phyloP scores from a whole-genome alignment of 37 sponge, comb jelly and placozoan species.

The Haliclona indistincta region DNA sequence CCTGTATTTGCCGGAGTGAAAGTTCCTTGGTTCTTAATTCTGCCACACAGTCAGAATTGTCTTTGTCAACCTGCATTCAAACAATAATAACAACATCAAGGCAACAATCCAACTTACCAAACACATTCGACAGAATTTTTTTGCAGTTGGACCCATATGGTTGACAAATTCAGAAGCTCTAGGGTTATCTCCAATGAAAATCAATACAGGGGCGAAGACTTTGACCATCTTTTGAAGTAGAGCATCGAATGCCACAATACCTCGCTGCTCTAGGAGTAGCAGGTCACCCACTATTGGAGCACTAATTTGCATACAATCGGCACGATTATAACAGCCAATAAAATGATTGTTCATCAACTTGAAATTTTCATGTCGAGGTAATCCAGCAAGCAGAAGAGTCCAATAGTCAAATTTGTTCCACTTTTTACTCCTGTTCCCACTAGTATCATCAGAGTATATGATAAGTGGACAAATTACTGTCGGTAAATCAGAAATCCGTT shows the following conservation, averaged over 20 bases:
- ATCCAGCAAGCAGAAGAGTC: constrained; percentile 36
- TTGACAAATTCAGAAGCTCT: not conserved
- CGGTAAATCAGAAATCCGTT: no score
- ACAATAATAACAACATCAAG: not conserved
- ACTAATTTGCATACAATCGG: no score
- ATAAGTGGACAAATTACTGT: constrained; percentile 33
- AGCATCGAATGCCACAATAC: not conserved
- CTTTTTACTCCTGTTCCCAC: no score
- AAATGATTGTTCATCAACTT: constrained; percentile 35
- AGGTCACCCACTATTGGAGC: constrained; percentile 3
- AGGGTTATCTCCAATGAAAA: constrained; percentile 1
- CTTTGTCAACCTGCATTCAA: constrained; percentile 6
- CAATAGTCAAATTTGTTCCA: no score
- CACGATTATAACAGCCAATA: no score
- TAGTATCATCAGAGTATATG: no score
- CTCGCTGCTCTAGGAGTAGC: not conserved
- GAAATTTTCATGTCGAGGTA: constrained; percentile 20
- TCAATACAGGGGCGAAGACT: no score
- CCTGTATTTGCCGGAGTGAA: constrained; percentile 4
- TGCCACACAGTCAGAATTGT: no score
- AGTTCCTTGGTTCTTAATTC: no score
- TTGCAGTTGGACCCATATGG: no score
- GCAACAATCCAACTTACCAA: constrained; percentile 3
- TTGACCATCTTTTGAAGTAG: no score
- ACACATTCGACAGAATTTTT: no score